These are phyloP conservation scores for Brachyopa scutellaris DNA, from an alignment of 2,888 invertebrate species.

Conservation along the genomic window DNA sequence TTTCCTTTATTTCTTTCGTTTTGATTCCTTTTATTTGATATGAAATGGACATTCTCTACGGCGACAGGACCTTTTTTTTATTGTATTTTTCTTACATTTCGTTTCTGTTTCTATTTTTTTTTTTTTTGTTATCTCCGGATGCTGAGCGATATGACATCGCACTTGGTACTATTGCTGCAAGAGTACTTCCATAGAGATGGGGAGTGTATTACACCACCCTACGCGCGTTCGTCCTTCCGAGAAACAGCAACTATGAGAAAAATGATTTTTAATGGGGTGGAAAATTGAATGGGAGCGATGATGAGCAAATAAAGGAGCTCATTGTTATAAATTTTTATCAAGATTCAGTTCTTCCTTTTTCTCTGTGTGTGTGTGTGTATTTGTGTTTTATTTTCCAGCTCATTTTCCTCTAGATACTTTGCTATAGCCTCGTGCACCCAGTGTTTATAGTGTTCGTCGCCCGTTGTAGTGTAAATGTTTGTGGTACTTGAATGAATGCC, in stretches of 20 bases:
- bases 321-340: slow-evolving; percentile 72
- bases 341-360: slow-evolving; percentile 68
- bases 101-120: slow-evolving; percentile 33
- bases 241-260: slow-evolving; percentile 66
- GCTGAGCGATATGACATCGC: slow-evolving; percentile 63
- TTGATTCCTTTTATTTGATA: slow-evolving; percentile 39
- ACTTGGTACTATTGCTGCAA: slow-evolving; percentile 38
- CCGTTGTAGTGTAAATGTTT: slow-evolving; percentile 60
- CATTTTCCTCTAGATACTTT: slow-evolving; percentile 58
- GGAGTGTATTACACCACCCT: not conserved
- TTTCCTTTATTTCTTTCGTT: slow-evolving; percentile 24
- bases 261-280: slow-evolving; percentile 75
- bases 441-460: not conserved
- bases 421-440: slow-evolving; percentile 70
- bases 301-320: slow-evolving; percentile 75
- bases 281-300: slow-evolving; percentile 76
- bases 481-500: slow-evolving; percentile 68
- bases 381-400: slow-evolving; percentile 28
- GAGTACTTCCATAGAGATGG: slow-evolving; percentile 10
- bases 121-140: slow-evolving; percentile 69
- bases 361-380: too few species aligned
- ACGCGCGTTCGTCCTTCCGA: not conserved
- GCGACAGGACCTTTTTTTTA: slow-evolving; percentile 53
- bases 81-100: slow-evolving; percentile 77
- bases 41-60: slow-evolving; percentile 57